Evolutionary conservation across 2,888 invertebrate genomes (phyloP).

Genomic region (Augochlorella aurata): DNA sequence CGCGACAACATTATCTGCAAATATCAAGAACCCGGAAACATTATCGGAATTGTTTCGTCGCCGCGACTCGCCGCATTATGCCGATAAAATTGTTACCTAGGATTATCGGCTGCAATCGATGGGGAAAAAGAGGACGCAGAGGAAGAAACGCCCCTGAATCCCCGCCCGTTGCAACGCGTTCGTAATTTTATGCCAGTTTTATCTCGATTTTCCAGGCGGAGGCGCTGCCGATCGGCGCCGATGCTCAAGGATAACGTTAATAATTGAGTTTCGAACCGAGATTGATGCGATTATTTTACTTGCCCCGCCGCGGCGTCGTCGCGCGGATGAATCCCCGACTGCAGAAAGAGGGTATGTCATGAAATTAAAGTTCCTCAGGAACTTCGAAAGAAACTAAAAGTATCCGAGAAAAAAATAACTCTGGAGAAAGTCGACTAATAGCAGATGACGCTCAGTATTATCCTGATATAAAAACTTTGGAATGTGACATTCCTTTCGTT

Average conservation of each 20-base stretch:
- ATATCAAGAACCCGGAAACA: conserved; percentile 49
- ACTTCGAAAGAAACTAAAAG: neutral
- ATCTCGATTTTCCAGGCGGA: neutral
- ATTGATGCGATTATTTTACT: neutral
- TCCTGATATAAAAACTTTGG: too few species aligned
- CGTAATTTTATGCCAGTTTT: neutral
- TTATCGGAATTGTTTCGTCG: conserved; percentile 54
- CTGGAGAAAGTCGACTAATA: too few species aligned
- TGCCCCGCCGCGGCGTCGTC: neutral
- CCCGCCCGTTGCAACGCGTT: neutral
- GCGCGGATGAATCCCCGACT: neutral
- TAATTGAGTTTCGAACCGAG: conserved; percentile 7
- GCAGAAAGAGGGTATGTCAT: too few species aligned
- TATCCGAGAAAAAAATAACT: neutral
- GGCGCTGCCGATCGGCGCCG: conserved; percentile 1
- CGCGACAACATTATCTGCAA: conserved; percentile 47
- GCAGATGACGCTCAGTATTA: too few species aligned
- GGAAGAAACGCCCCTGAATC: neutral
- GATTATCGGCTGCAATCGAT: conserved; percentile 28
- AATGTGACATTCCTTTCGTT: too few species aligned
- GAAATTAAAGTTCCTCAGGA: too few species aligned
- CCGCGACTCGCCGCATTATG: conserved; percentile 37
- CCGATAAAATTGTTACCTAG: conserved; percentile 49
- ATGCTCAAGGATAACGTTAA: conserved; percentile 19
- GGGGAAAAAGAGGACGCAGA: neutral